Conservation (phyloP, 2,113 vertebrate genomes). For the Albula goreensis region DNA sequence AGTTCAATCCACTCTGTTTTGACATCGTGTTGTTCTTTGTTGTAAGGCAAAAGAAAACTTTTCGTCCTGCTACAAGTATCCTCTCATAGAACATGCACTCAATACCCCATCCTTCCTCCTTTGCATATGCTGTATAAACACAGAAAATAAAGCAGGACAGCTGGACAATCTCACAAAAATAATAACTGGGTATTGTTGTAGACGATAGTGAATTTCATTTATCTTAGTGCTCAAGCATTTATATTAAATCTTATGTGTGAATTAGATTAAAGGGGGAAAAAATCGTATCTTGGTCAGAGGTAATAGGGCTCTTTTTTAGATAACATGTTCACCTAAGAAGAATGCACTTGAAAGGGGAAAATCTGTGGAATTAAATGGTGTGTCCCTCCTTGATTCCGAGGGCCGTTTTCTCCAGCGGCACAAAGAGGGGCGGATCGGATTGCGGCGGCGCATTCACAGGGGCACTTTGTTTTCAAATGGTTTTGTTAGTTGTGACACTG, state of each 20-base stretch:
- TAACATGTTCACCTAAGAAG: constrained; percentile 71
- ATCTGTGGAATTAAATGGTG: constrained; percentile 65
- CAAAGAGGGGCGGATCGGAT: constrained; percentile 67
- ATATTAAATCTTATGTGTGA: constrained; percentile 8
- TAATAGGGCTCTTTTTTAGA: constrained; percentile 62
- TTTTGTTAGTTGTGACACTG: constrained; percentile 83
- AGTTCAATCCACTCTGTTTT: neutral
- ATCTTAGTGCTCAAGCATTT: neutral
- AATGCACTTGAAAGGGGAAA: constrained; percentile 69
- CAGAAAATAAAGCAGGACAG: neutral
- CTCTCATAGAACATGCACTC: neutral
- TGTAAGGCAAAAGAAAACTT: neutral
- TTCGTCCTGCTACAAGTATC: neutral
- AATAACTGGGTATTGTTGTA: neutral
- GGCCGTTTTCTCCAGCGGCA: constrained; percentile 65
- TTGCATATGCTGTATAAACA: neutral
- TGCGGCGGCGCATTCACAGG: constrained; percentile 72
- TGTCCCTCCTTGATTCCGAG: constrained; percentile 66
- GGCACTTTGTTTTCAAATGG: constrained; percentile 82
- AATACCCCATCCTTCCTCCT: neutral
- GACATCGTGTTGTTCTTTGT: neutral
- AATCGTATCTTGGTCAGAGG: constrained; percentile 35
- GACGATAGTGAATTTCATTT: neutral
- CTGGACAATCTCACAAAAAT: neutral
- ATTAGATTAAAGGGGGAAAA: constrained; percentile 24